Evolutionary conservation across 2,888 invertebrate species (phyloP).

Genomic region (Hirtodrosophila trivittata): DNA sequence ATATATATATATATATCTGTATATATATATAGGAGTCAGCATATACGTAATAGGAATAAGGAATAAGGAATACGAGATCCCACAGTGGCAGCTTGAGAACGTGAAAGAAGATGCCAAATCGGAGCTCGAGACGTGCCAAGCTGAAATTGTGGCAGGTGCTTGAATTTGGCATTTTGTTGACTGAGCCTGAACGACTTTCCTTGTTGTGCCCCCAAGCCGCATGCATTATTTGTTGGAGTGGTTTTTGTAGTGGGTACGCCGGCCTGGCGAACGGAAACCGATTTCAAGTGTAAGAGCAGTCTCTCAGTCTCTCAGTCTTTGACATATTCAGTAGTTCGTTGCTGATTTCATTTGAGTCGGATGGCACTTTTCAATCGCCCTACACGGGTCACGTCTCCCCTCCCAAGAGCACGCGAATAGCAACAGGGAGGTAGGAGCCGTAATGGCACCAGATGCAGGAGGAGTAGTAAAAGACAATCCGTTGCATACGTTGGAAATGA

Average conservation of each 20-base stretch:
- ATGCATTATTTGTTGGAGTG: conserved; percentile 72
- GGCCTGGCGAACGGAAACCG: conserved; percentile 11
- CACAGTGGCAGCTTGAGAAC: conserved; percentile 13
- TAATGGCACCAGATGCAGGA: neutral
- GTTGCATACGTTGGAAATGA: conserved; percentile 59
- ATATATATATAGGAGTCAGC: conserved; percentile 14
- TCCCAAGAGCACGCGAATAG: conserved; percentile 8
- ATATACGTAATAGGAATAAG: conserved; percentile 20
- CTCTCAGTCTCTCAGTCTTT: conserved; percentile 7
- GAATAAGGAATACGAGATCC: conserved; percentile 11
- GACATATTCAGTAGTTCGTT: conserved; percentile 25
- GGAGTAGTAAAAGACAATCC: conserved; percentile 27
- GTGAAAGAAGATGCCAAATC: conserved; percentile 44
- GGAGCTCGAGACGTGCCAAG: conserved; percentile 57
- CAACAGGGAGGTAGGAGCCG: neutral
- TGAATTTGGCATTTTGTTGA: conserved; percentile 76
- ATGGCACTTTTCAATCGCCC: conserved; percentile 52
- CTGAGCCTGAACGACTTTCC: conserved; percentile 73
- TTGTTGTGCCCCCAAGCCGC: conserved; percentile 50
- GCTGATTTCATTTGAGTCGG: conserved; percentile 57
- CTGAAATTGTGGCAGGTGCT: conserved; percentile 75
- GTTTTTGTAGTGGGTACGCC: conserved; percentile 34
- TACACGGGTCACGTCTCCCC: conserved; percentile 42
- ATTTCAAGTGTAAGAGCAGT: conserved; percentile 23
- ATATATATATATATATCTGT: conserved; percentile 1